Evolutionary conservation across 2,797 vertebrate genomes (phyloP).

Genomic region (Peromyscus aztecus): DNA sequence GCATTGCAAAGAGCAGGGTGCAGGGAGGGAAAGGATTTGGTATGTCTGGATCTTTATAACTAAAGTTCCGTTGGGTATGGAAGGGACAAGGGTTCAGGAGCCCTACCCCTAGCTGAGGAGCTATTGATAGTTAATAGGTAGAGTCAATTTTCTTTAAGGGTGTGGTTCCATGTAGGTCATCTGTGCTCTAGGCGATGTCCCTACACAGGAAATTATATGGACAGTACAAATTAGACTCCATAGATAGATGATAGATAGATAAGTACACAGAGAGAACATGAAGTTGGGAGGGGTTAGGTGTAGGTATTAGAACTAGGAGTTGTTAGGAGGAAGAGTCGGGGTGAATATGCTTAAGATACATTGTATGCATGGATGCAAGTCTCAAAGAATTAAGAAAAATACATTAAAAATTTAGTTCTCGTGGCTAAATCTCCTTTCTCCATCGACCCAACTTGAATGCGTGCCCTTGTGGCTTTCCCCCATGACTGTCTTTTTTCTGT

Average conservation of each 20-base stretch:
- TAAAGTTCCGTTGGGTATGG: not conserved
- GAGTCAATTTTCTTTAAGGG: not conserved
- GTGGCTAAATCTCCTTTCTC: not conserved
- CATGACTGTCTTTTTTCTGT: not conserved
- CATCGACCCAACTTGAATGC: not conserved
- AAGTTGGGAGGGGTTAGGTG: not conserved
- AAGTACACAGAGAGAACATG: not conserved
- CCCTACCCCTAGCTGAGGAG: not conserved
- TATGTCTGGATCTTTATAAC: not conserved
- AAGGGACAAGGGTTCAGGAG: not conserved
- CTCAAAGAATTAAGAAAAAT: not conserved
- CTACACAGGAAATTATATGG: not conserved
- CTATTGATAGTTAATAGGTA: not conserved
- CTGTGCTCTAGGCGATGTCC: not conserved
- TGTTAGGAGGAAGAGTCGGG: not conserved
- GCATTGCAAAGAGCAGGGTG: not conserved
- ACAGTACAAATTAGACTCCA: not conserved
- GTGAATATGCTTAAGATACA: not conserved
- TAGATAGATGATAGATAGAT: not conserved
- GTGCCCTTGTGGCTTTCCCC: not conserved
- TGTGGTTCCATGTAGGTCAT: not conserved
- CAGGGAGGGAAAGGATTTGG: not conserved
- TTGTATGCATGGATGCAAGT: not conserved
- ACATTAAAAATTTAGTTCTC: not conserved
- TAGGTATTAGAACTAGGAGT: not conserved